Conservation (phyloP, 2,113 vertebrate species). For the Barbus barbus region DNA sequence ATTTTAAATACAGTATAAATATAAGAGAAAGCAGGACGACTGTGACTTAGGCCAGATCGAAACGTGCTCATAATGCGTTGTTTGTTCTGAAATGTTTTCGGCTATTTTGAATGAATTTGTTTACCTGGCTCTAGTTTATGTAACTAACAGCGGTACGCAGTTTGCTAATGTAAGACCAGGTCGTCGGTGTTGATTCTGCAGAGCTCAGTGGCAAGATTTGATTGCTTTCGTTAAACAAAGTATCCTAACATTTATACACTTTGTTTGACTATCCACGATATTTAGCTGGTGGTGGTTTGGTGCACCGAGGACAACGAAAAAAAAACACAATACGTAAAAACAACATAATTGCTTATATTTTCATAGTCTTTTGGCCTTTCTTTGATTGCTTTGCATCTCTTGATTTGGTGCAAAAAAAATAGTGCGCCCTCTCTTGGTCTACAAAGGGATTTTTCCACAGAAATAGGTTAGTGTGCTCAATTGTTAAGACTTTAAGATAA, state of each 20-base stretch:
- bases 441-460: background rate
- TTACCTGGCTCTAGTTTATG: conserved; percentile 50
- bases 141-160: conserved; percentile 50
- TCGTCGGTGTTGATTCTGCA: conserved; percentile 61
- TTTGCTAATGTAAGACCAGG: conserved; percentile 53
- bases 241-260: conserved; percentile 64
- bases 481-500: background rate
- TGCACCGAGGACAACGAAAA: conserved; percentile 32
- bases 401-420: background rate
- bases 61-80: background rate
- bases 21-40: background rate
- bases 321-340: background rate
- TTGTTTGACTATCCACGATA: conserved; percentile 64
- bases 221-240: conserved; percentile 66
- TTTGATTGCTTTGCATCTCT: background rate
- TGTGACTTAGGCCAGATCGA: background rate
- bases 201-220: conserved; percentile 58
- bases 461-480: background rate
- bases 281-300: conserved; percentile 59
- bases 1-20: background rate
- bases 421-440: conserved; percentile 77
- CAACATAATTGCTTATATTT: background rate
- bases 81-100: background rate
- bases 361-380: background rate
- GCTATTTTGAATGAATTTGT: conserved; percentile 44